These are phyloP conservation scores for Passer montanus DNA, from an alignment of 2,113 vertebrate genomes.

Conservation along the genomic window DNA sequence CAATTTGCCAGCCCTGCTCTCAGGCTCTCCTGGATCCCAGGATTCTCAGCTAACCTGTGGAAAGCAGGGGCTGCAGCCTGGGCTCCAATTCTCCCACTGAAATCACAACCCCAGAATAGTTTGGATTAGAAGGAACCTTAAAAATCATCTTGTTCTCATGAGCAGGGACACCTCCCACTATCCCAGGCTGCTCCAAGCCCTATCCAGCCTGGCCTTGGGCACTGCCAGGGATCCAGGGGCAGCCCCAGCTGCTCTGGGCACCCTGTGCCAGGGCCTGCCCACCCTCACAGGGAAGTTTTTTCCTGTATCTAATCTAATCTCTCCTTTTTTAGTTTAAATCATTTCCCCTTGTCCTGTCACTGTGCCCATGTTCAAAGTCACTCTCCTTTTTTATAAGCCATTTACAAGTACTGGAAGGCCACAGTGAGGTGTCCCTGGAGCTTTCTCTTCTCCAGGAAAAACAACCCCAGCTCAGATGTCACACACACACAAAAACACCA, in stretches of 20 bases:
- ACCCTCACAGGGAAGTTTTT: not conserved
- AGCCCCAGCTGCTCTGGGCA: not conserved
- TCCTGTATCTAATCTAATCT: not conserved
- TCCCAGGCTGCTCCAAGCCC: not conserved
- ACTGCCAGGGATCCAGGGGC: not conserved
- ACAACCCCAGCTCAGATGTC: not conserved
- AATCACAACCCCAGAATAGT: not conserved
- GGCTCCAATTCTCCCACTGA: fast-evolving
- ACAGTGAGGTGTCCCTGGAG: not conserved
- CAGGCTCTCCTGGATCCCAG: not conserved
- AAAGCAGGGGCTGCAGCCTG: not conserved
- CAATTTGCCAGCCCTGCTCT: not conserved
- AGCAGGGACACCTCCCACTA: not conserved
- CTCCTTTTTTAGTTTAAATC: not conserved
- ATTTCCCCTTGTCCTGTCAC: not conserved
- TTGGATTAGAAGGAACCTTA: not conserved
- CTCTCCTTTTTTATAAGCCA: not conserved
- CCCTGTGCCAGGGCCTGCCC: not conserved
- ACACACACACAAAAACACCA: not conserved
- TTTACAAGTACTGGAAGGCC: not conserved
- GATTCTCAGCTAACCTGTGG: not conserved
- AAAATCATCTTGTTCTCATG: not conserved
- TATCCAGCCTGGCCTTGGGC: fast-evolving
- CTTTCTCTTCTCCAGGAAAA: not conserved
- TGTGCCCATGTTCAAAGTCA: not conserved